Percentiles rank a stretch among this genome's conserved stretches.
These are phyloP conservation scores for Anguilla anguilla DNA, from an alignment of 2,797 vertebrate species.

Conservation along the genomic window DNA sequence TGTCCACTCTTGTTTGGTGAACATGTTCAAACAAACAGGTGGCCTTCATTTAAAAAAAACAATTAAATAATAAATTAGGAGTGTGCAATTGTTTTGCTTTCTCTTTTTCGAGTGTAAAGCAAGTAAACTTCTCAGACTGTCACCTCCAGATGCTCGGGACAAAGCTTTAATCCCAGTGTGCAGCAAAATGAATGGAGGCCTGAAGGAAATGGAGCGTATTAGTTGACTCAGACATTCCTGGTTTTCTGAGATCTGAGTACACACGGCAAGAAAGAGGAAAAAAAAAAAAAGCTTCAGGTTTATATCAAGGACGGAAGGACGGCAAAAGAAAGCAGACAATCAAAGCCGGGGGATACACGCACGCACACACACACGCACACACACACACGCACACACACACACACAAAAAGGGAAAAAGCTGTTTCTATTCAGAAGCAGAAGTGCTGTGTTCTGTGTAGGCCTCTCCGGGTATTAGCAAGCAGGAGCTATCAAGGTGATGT, in stretches of 20 bases:
- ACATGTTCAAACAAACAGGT: background rate
- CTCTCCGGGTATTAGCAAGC: background rate
- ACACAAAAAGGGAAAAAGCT: constrained; percentile 9
- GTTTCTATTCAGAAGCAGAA: background rate
- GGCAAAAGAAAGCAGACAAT: background rate
- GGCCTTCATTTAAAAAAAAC: background rate
- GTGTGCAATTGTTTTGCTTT: background rate
- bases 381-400: background rate
- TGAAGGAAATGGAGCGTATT: background rate
- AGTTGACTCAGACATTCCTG: background rate
- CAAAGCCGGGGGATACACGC: background rate
- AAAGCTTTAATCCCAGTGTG: background rate
- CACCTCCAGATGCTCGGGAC: background rate
- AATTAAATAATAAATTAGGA: too few species aligned
- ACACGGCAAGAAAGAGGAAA: background rate
- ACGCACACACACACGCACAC: background rate
- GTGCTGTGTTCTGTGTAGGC: background rate
- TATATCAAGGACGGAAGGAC: constrained; percentile 14
- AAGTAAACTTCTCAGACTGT: background rate
- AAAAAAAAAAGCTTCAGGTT: constrained; percentile 5
- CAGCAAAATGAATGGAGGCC: background rate
- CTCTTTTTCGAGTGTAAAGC: background rate
- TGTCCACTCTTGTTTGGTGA: background rate
- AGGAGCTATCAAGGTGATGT: constrained; percentile 11
- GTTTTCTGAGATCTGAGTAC: background rate